Conservation (phyloP, 2,888 invertebrate genomes). For the Pollenia griseotomentosa region DNA sequence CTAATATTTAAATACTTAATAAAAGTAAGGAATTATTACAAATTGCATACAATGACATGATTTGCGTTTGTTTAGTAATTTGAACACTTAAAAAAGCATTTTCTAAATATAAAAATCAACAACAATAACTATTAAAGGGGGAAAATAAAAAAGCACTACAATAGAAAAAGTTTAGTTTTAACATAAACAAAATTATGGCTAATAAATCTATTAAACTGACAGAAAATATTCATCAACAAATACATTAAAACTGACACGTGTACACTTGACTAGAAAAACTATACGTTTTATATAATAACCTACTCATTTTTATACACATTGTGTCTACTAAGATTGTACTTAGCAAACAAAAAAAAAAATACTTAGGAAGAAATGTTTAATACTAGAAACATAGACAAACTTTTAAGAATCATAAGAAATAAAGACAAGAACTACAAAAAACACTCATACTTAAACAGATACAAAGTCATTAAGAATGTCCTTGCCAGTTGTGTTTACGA, state of each 20-base stretch:
- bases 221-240: slow-evolving; percentile 33
- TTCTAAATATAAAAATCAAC: background rate
- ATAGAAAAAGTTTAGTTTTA: slow-evolving; percentile 44
- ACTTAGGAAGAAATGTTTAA: background rate
- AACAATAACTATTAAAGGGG: background rate
- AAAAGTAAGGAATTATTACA: slow-evolving; percentile 27
- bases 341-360: background rate
- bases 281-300: background rate
- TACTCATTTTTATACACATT: background rate
- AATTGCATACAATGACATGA: slow-evolving; percentile 42
- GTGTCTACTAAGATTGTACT: background rate
- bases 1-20: background rate
- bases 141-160: slow-evolving; percentile 6
- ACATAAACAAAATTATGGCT: slow-evolving; percentile 58
- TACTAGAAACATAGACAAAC: slow-evolving; percentile 24
- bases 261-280: background rate
- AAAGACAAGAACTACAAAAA: slow-evolving; percentile 5
- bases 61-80: slow-evolving; percentile 38
- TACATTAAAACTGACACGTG: background rate
- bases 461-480: slow-evolving; percentile 69
- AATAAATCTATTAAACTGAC: slow-evolving; percentile 64
- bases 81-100: slow-evolving; percentile 24
- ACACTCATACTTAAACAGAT: slow-evolving; percentile 19
- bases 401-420: slow-evolving; percentile 10
- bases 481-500: slow-evolving; percentile 58